Evolutionary conservation across 2,113 vertebrate genomes (phyloP).

Genomic region (Cyanoramphus novaezelandiae): DNA sequence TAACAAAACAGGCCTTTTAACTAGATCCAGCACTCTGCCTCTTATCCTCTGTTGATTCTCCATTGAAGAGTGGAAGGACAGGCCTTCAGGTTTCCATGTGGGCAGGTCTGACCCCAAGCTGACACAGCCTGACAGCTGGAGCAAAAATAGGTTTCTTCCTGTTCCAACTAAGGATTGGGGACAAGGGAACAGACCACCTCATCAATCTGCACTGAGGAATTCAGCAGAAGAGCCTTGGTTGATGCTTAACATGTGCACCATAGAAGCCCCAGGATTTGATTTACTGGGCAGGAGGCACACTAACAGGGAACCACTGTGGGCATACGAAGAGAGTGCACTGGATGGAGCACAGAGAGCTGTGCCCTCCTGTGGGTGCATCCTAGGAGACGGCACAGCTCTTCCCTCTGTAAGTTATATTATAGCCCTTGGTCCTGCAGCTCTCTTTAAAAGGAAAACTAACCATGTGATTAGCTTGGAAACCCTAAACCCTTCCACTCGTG

Average conservation of each 20-base stretch:
- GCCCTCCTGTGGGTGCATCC: background rate
- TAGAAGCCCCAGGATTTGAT: background rate
- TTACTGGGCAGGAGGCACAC: background rate
- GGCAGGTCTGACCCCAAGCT: background rate
- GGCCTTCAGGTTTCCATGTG: background rate
- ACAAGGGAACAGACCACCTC: background rate
- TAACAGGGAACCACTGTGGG: too few species aligned
- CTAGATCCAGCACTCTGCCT: background rate
- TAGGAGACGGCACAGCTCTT: background rate
- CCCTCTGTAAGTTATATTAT: fast-evolving
- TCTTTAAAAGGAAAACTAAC: background rate
- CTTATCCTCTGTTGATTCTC: background rate
- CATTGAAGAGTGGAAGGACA: background rate
- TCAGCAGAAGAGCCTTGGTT: background rate
- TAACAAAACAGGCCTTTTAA: background rate
- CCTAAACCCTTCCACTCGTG: fast-evolving
- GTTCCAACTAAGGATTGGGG: background rate
- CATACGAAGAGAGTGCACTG: background rate
- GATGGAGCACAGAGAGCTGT: background rate
- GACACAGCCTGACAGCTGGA: background rate
- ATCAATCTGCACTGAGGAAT: background rate
- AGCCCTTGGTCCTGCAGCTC: background rate
- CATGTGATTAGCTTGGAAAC: fast-evolving
- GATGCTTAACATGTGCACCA: background rate
- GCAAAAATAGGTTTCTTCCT: background rate